Evolutionary conservation across 2,888 invertebrate species (phyloP).

Genomic region (Thereva unica): DNA sequence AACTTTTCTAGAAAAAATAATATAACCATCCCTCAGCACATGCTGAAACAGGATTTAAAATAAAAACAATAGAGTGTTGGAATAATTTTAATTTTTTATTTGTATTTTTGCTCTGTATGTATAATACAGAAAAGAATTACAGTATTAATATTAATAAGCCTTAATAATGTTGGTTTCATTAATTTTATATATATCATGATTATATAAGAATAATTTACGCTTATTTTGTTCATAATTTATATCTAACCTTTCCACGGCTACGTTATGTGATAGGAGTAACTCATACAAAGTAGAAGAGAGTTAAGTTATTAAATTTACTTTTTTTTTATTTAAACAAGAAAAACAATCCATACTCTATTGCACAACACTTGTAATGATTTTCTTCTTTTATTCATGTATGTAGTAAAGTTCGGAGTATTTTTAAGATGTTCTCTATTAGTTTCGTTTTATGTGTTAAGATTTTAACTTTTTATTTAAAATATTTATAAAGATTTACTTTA

Average conservation of each 20-base stretch:
- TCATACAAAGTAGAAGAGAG: too few relatives aligned
- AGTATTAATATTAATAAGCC: slow-evolving; percentile 40
- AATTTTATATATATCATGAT: slow-evolving; percentile 21
- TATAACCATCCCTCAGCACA: neutral
- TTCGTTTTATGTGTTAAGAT: neutral
- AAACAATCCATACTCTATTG: too few relatives aligned
- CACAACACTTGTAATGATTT: too few relatives aligned
- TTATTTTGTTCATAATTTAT: slow-evolving; percentile 15
- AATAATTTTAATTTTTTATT: slow-evolving; percentile 33
- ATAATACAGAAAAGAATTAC: slow-evolving; percentile 40
- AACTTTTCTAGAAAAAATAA: too few relatives aligned
- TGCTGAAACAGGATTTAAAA: neutral
- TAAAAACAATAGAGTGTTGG: neutral
- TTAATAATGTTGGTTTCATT: slow-evolving; percentile 20
- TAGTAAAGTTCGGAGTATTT: neutral
- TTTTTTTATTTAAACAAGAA: too few relatives aligned
- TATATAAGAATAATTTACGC: slow-evolving; percentile 35
- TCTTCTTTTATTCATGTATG: neutral
- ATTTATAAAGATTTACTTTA: neutral
- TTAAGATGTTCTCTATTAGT: slow-evolving; percentile 1
- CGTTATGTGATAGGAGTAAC: slow-evolving; percentile 1
- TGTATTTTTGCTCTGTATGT: slow-evolving; percentile 39
- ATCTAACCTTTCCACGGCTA: slow-evolving; percentile 5
- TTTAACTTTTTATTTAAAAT: slow-evolving; percentile 10
- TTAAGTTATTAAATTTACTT: too few relatives aligned